Evolutionary conservation across 2,888 invertebrate genomes (phyloP).

Genomic region (Busseola fusca): DNA sequence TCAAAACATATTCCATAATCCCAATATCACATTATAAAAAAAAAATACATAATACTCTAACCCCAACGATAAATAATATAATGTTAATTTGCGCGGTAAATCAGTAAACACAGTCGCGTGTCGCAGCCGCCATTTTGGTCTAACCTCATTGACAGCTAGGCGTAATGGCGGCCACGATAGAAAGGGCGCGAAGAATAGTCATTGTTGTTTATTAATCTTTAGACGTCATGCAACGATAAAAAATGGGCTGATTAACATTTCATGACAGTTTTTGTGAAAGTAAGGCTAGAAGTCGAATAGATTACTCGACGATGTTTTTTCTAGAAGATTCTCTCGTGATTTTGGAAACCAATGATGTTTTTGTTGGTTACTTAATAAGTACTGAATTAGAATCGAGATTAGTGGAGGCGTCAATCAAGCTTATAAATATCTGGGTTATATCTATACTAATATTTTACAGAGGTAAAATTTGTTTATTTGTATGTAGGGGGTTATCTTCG

Average conservation of each 20-base stretch:
- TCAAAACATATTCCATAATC: slow-evolving; percentile 31
- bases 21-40: slow-evolving; percentile 33
- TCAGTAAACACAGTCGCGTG: slow-evolving; percentile 77
- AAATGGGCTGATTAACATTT: slow-evolving; percentile 55
- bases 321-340: slow-evolving; percentile 12
- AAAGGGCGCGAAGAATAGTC: slow-evolving; percentile 71
- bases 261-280: slow-evolving; percentile 53
- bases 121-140: slow-evolving; percentile 78
- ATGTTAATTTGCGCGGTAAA: slow-evolving; percentile 69
- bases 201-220: slow-evolving; percentile 62
- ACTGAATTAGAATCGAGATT: slow-evolving; percentile 1
- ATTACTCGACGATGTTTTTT: slow-evolving; percentile 19
- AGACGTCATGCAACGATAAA: slow-evolving; percentile 59
- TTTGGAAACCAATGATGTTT: slow-evolving; percentile 8
- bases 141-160: slow-evolving; percentile 71
- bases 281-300: slow-evolving; percentile 22
- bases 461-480: too few relatives aligned
- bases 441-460: too few relatives aligned
- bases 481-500: too few relatives aligned
- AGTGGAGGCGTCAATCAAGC: neutral
- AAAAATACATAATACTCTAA: slow-evolving; percentile 38
- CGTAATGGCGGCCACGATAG: slow-evolving; percentile 69
- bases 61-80: slow-evolving; percentile 59
- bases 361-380: neutral
- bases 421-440: neutral